Percentiles rank a stretch among this genome's conserved stretches.
These are phyloP conservation scores for Clytia hemisphaerica DNA, from an alignment of 30 jellyfish, hydroid and myxozoan genomes.

Conservation along the genomic window DNA sequence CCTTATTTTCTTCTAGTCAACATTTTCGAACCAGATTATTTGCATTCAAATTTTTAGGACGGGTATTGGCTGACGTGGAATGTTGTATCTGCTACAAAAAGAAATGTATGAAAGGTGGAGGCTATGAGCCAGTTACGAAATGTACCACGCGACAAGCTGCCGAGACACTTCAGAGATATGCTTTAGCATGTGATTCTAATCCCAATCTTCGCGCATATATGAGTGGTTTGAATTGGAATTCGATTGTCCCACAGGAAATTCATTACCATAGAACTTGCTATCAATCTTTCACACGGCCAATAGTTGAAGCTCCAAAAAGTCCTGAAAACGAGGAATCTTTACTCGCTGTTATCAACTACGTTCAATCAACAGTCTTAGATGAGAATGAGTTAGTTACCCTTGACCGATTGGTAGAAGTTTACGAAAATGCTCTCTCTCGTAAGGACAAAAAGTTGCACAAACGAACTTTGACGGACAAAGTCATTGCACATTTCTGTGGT, in stretches of 20 bases:
- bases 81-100: slow-evolving; percentile 26
- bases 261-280: slow-evolving; percentile 24
- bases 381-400: not conserved
- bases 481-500: too few species aligned
- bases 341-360: not conserved
- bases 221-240: not conserved
- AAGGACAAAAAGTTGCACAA: not conserved
- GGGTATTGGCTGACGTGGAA: not conserved
- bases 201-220: slow-evolving; percentile 4
- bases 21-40: too few species aligned
- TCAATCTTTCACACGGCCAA: slow-evolving; percentile 22
- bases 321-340: not conserved
- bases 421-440: not conserved
- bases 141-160: slow-evolving; percentile 27
- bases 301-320: slow-evolving; percentile 1
- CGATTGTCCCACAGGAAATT: slow-evolving; percentile 9
- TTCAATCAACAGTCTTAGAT: too few species aligned
- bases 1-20: too few species aligned
- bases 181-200: slow-evolving; percentile 2
- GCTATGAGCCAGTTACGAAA: slow-evolving; percentile 16
- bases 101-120: slow-evolving; percentile 6
- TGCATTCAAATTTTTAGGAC: too few species aligned
- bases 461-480: too few species aligned
- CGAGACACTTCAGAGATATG: slow-evolving; percentile 6
- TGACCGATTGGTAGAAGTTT: too few species aligned